These are phyloP conservation scores for Mallotus villosus DNA, from an alignment of 2,797 vertebrate genomes.

Conservation along the genomic window DNA sequence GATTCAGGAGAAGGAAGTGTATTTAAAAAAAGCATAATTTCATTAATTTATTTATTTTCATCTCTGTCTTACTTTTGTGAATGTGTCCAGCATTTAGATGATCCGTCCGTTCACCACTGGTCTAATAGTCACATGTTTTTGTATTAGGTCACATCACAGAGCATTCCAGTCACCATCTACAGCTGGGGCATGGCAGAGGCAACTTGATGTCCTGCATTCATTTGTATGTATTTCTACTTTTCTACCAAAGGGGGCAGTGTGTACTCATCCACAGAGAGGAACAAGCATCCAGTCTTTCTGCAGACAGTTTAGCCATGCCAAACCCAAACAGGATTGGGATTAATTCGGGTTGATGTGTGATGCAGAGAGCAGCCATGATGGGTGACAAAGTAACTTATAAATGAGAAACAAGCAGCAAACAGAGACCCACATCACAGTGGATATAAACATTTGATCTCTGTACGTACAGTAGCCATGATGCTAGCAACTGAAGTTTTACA, in stretches of 20 bases:
- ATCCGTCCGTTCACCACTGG: slow-evolving; percentile 31
- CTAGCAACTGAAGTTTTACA: background rate
- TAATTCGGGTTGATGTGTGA: slow-evolving; percentile 23
- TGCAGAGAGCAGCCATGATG: background rate
- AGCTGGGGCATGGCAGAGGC: slow-evolving; percentile 29
- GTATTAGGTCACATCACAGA: slow-evolving; percentile 35
- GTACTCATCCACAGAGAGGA: slow-evolving; percentile 35
- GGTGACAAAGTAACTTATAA: slow-evolving; percentile 15
- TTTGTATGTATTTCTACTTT: slow-evolving; percentile 53
- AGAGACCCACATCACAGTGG: background rate
- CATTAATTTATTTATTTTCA: slow-evolving; percentile 50
- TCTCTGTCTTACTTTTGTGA: slow-evolving; percentile 43
- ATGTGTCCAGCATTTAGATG: slow-evolving; percentile 51
- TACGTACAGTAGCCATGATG: background rate
- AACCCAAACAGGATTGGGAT: slow-evolving; percentile 13
- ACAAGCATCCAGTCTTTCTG: background rate
- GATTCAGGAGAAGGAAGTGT: slow-evolving; percentile 33
- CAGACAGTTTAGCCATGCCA: slow-evolving; percentile 4
- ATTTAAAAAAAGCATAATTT: slow-evolving; percentile 31
- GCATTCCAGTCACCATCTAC: slow-evolving; percentile 43
- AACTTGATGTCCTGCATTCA: slow-evolving; percentile 32
- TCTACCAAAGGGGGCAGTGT: slow-evolving; percentile 63
- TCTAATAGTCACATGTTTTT: slow-evolving; percentile 51
- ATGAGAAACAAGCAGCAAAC: background rate
- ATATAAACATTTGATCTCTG: background rate